Conservation (phyloP, 1,140 invertebrate species). For the Laupala kohalensis region DNA sequence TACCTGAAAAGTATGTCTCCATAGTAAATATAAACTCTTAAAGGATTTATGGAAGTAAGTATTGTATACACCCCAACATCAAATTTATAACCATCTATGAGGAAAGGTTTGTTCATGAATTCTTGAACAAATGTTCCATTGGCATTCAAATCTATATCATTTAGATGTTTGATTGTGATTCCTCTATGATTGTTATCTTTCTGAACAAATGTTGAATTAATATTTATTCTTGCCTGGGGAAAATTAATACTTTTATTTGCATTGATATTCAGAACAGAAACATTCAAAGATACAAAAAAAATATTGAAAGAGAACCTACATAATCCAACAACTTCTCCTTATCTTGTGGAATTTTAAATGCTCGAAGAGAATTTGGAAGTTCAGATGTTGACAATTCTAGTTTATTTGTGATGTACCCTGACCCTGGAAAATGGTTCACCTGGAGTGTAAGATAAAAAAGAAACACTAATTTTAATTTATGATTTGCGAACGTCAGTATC, state of each 20-base stretch:
- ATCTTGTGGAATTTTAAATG: conserved; percentile 76
- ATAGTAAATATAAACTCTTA: conserved; percentile 79
- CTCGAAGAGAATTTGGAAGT: conserved; percentile 63
- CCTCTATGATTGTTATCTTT: conserved; percentile 88
- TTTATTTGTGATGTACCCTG: conserved; percentile 90
- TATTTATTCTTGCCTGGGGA: conserved; percentile 42
- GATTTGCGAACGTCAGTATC: too few species aligned
- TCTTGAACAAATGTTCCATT: conserved; percentile 81
- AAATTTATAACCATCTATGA: conserved; percentile 83
- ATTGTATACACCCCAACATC: conserved; percentile 93
- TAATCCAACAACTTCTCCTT: conserved; percentile 59
- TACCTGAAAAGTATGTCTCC: conserved; percentile 78
- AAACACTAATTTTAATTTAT: conserved; percentile 4
- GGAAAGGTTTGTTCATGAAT: conserved; percentile 67
- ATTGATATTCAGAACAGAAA: not conserved
- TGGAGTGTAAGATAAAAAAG: conserved; percentile 21
- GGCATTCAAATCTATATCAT: conserved; percentile 55
- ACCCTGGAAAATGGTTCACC: conserved; percentile 92
- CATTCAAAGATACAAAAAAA: not conserved
- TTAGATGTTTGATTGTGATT: conserved; percentile 59
- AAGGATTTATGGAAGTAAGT: conserved; percentile 79
- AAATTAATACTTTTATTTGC: not conserved
- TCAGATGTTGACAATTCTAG: conserved; percentile 71
- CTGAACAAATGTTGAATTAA: conserved; percentile 68
- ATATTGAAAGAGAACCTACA: conserved; percentile 27